Base-by-base conservation (phyloP, 1,140 invertebrate genomes). In the Papilio aristodemus region DNA sequence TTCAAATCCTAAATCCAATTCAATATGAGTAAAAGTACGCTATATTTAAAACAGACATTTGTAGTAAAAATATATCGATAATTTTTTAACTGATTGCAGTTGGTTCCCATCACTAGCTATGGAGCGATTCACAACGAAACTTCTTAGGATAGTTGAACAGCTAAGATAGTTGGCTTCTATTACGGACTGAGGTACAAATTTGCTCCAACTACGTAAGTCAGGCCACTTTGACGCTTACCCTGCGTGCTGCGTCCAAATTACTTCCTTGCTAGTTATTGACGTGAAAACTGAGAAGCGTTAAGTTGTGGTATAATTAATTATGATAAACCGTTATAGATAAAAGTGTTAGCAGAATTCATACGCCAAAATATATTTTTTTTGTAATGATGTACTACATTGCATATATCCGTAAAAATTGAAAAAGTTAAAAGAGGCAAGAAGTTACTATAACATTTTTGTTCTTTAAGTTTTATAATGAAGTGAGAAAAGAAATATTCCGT, bases 171-270 rank as follows among this genome's bases (percentile, higher is more conserved):
- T 70, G 70, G 37, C 69, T 46, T 57, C 75, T 70, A 76, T 74
- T 72, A 74, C 72, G 54, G 70, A 68, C 62, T 71, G 62, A 73
- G 71, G 70, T 73, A 68, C 71, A 76, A 79, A 79, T 79, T 79
- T 74, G 63, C 69, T 63, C 68, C 58, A 73, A 77, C 76, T 78
- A 71, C 74, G 54, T 68, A 72, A 71, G 64, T 67, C 66, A 73
- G 67, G 71, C 60, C 71, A 74, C 70, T 76, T 71, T 72, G 72
- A 71, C 72, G 67, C 73, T 79, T 75, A 73, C 74, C 74, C 74
- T 79, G 72, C 54, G 63, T 74, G 76, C 70, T 75, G 32, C 57
- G 64, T 75, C 69, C 69, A 64, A 67, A 39, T 72, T 58, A 38
- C 46, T 41, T 68, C 41, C 46, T 25, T 32, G n/a, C 58, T 17